These are phyloP conservation scores for Halocaridina rubra DNA, from an alignment of 2,888 invertebrate species.

Conservation along the genomic window DNA sequence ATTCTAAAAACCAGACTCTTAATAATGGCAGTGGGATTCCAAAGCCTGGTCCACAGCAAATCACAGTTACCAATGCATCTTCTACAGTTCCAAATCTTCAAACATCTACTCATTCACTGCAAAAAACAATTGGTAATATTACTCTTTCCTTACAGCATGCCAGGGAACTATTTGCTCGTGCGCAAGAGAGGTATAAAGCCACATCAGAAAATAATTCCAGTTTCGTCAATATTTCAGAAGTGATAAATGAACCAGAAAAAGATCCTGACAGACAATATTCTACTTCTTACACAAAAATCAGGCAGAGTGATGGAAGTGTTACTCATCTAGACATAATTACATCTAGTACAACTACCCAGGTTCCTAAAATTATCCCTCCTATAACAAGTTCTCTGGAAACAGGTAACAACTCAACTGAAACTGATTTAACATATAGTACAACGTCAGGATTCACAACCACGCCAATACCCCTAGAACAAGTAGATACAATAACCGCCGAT, in stretches of 20 bases:
- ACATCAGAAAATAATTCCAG: background rate
- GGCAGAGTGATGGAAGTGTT: background rate
- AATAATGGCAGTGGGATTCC: background rate
- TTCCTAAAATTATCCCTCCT: too few species aligned
- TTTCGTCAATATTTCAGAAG: background rate
- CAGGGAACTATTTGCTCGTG: background rate
- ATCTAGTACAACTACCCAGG: too few species aligned
- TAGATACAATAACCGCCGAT: too few species aligned
- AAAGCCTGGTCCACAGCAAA: background rate
- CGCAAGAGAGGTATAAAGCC: background rate
- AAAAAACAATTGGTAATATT: background rate
- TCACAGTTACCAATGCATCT: background rate
- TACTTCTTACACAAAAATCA: background rate
- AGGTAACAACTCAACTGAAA: too few species aligned
- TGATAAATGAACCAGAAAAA: background rate
- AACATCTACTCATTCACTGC: background rate
- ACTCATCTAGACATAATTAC: too few species aligned
- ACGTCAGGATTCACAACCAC: too few species aligned
- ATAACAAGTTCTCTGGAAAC: too few species aligned
- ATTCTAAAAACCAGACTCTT: background rate
- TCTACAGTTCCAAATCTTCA: background rate
- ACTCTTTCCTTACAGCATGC: background rate
- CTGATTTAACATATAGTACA: too few species aligned
- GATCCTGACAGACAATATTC: background rate
- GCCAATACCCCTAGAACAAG: too few species aligned